Percentiles rank a stretch among this genome's conserved stretches.
These are phyloP conservation scores for Iphiclides podalirius DNA, from an alignment of 2,888 invertebrate genomes.

Conservation along the genomic window DNA sequence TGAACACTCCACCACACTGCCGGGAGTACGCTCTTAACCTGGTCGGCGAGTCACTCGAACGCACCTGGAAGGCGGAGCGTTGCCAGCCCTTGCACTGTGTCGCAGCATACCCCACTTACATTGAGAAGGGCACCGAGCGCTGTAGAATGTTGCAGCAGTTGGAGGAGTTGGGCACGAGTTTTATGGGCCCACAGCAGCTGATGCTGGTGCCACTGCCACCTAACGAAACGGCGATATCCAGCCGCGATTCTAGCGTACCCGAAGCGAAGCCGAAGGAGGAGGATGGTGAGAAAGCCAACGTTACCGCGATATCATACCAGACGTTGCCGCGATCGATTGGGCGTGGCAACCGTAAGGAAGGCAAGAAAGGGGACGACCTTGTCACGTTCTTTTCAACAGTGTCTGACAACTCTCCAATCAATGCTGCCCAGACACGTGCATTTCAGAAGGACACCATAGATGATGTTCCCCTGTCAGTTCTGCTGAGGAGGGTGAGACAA, in stretches of 20 bases:
- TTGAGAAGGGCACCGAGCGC: background rate
- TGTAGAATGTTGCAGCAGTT: background rate
- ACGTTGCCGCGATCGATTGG: background rate
- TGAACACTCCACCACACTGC: too few species aligned
- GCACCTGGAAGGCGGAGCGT: conserved; percentile 2
- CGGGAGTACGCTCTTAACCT: conserved; percentile 1
- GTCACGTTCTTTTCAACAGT: background rate
- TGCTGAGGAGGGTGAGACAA: conserved; percentile 45
- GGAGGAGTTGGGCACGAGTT: background rate
- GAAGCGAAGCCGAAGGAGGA: background rate
- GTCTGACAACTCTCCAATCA: background rate
- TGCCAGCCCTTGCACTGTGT: background rate
- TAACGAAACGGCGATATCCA: conserved; percentile 10
- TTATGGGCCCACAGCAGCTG: background rate
- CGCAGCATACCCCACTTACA: background rate
- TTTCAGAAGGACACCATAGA: conserved; percentile 1
- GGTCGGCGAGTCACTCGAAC: background rate
- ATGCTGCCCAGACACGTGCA: background rate
- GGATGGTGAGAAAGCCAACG: background rate
- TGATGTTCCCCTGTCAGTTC: conserved; percentile 42
- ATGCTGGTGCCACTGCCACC: conserved; percentile 2
- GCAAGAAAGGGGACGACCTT: background rate
- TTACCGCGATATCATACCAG: background rate
- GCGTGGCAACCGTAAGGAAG: background rate
- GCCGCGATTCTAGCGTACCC: background rate